phyloP scores from a whole-genome alignment of 2,113 vertebrate genomes.

The Dasyornis broadbenti region DNA sequence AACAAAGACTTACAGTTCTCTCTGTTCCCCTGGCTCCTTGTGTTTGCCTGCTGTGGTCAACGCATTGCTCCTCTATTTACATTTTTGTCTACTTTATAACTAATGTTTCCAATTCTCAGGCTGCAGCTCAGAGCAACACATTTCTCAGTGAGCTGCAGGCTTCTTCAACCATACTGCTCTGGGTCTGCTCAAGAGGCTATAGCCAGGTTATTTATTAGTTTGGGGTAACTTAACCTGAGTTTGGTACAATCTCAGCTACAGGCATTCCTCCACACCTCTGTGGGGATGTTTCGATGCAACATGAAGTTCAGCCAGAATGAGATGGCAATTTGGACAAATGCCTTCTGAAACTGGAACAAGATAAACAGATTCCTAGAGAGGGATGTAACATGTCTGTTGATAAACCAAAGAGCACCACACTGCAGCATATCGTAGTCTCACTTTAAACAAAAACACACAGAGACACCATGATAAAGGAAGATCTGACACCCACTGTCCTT shows the following conservation, averaged over 20 bases:
- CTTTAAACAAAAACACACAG: background rate
- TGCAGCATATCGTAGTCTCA: background rate
- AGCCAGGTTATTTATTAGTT: background rate
- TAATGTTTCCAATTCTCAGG: background rate
- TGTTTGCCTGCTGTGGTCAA: background rate
- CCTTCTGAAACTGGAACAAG: background rate
- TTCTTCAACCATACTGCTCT: background rate
- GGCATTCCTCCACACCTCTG: background rate
- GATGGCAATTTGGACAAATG: background rate
- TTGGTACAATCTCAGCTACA: background rate
- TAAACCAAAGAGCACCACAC: background rate
- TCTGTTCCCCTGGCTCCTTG: background rate
- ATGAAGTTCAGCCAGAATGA: background rate
- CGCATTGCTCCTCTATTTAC: background rate
- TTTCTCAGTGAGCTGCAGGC: background rate
- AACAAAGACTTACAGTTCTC: slow-evolving; percentile 31
- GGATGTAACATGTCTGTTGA: background rate
- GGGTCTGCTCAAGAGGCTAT: background rate
- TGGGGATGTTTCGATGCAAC: background rate
- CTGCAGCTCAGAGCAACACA: background rate
- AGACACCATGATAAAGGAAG: background rate
- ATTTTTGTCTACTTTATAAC: background rate
- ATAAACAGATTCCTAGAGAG: background rate
- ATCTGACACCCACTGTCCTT: background rate
- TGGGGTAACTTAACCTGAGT: background rate